Percentiles rank a stretch among this genome's conserved stretches.
Evolutionary conservation across 2,888 invertebrate genomes (phyloP).

Genomic region (Phengaris alcon): DNA sequence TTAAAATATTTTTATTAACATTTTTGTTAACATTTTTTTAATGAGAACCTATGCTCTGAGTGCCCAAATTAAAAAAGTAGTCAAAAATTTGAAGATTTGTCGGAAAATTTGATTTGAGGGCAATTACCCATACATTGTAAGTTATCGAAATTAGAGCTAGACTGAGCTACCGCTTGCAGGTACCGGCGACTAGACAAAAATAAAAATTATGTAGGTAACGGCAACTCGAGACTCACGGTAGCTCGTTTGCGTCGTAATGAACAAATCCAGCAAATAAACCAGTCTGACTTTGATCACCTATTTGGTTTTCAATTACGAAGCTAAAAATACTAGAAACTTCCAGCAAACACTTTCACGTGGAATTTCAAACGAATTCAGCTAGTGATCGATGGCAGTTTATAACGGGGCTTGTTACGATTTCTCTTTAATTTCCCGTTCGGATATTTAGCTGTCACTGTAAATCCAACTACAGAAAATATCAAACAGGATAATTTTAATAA

Average conservation of each 20-base stretch:
- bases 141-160: no score
- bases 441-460: conserved; percentile 64
- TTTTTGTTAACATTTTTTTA: no score
- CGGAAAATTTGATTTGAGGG: no score
- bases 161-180: no score
- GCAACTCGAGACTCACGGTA: neutral
- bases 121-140: no score
- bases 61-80: no score
- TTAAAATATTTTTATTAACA: no score
- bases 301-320: conserved; percentile 2
- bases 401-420: conserved; percentile 65
- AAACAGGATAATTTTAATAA: conserved; percentile 20
- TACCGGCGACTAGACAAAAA: neutral
- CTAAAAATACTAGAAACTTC: conserved; percentile 1
- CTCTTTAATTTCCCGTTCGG: conserved; percentile 69
- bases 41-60: no score
- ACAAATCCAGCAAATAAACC: neutral
- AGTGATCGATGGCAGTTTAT: conserved; percentile 68
- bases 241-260: neutral
- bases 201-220: neutral
- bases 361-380: conserved; percentile 38
- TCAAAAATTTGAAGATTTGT: no score
- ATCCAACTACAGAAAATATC: conserved; percentile 40
- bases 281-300: neutral
- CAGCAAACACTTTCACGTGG: conserved; percentile 27